Conservation (phyloP, 2,888 invertebrate genomes). For the Psococerastis gibbosa region DNA sequence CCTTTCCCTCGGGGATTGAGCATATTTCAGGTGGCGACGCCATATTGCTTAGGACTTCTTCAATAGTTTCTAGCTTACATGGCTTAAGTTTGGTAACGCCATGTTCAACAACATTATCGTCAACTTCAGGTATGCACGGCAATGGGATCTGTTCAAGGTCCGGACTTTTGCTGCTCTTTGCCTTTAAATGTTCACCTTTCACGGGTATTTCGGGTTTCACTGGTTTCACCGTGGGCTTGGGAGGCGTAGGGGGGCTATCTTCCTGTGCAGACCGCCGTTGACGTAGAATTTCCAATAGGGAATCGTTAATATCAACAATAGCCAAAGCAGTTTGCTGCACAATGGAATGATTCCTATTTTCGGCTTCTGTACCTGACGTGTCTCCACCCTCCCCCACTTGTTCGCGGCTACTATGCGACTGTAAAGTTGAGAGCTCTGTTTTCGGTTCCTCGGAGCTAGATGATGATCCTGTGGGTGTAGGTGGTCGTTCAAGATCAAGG, state of each 20-base stretch:
- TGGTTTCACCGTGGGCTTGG: no score
- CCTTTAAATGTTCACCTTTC: neutral
- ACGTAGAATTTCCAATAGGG: neutral
- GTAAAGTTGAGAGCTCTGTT: constrained; percentile 4
- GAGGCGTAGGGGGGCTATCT: no score
- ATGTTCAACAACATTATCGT: neutral
- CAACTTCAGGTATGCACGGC: constrained; percentile 2
- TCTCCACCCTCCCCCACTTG: constrained; percentile 2
- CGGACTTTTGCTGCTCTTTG: constrained; percentile 3
- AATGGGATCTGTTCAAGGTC: constrained; percentile 7
- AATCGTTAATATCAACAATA: neutral
- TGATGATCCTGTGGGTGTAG: constrained; percentile 1
- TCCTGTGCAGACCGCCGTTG: neutral
- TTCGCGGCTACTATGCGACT: neutral
- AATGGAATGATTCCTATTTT: neutral
- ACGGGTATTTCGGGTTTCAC: neutral
- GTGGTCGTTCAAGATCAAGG: neutral
- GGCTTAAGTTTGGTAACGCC: neutral
- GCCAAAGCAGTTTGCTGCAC: neutral
- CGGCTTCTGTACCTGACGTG: neutral
- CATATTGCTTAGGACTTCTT: neutral
- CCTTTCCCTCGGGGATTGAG: neutral
- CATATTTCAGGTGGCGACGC: neutral
- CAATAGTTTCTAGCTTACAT: neutral
- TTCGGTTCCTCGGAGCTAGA: constrained; percentile 6